These are phyloP conservation scores for Agrochola lota DNA, from an alignment of 2,888 invertebrate genomes.

Conservation along the genomic window DNA sequence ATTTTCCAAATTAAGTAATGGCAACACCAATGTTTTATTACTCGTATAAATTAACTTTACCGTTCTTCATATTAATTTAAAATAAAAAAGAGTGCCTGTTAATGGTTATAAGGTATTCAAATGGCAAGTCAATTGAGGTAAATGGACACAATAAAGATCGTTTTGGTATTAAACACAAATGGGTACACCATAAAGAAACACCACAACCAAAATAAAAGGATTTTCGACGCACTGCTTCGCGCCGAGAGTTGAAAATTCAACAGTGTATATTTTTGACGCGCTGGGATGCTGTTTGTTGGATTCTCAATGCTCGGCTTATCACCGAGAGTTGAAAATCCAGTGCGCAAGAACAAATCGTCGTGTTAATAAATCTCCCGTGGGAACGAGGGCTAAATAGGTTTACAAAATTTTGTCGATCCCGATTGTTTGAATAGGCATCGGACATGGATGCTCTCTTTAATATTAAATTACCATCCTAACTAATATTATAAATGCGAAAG, in stretches of 20 bases:
- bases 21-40: slow-evolving; percentile 13
- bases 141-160: background rate
- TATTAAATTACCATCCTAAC: background rate
- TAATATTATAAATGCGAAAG: too few species aligned
- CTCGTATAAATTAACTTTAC: slow-evolving; percentile 14
- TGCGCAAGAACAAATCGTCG: background rate
- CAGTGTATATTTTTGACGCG: too few species aligned
- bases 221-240: too few species aligned
- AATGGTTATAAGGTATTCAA: slow-evolving; percentile 5
- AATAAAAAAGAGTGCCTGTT: background rate
- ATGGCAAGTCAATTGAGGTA: background rate
- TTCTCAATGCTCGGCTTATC: background rate
- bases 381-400: background rate
- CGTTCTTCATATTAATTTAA: slow-evolving; percentile 1
- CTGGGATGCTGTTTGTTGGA: background rate
- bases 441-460: background rate
- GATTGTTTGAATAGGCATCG: background rate
- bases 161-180: background rate
- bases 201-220: too few species aligned
- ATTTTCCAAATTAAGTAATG: slow-evolving; percentile 18
- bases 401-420: background rate
- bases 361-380: too few species aligned
- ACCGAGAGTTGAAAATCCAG: background rate
- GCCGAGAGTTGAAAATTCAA: background rate
- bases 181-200: too few species aligned